Evolutionary conservation across 2,888 invertebrate species (phyloP).

Genomic region (Ryuthela nishihirai): DNA sequence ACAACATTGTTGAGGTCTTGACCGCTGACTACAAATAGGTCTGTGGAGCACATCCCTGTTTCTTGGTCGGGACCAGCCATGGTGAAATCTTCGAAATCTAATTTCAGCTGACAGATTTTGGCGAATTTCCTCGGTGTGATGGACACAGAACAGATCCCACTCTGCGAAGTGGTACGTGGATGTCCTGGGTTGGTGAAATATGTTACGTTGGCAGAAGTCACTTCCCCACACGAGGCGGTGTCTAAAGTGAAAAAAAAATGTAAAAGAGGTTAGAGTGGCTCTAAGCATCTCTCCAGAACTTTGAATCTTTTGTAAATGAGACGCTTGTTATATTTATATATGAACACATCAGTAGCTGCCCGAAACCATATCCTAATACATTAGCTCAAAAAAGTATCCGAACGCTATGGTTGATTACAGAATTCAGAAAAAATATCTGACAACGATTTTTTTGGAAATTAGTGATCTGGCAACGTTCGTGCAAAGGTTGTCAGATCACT

Average conservation of each 20-base stretch:
- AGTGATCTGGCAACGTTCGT: too few species aligned
- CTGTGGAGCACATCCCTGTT: slow-evolving; percentile 31
- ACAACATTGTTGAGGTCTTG: slow-evolving; percentile 39
- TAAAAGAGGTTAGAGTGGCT: not conserved
- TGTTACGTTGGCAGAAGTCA: slow-evolving; percentile 18
- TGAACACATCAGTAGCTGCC: too few species aligned
- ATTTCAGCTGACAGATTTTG: slow-evolving; percentile 39
- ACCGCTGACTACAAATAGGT: slow-evolving; percentile 35
- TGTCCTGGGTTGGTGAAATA: slow-evolving; percentile 36
- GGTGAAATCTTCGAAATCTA: slow-evolving; percentile 41
- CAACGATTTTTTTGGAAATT: too few species aligned
- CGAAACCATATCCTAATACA: too few species aligned
- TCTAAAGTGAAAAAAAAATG: slow-evolving; percentile 9
- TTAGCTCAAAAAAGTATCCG: too few species aligned
- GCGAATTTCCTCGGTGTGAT: slow-evolving; percentile 27
- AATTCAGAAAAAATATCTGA: too few species aligned
- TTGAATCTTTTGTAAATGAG: too few species aligned
- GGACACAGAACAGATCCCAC: slow-evolving; percentile 32
- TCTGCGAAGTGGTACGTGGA: slow-evolving; percentile 15
- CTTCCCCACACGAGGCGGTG: slow-evolving; percentile 16
- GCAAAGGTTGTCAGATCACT: too few species aligned
- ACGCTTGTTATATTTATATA: too few species aligned
- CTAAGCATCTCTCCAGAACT: too few species aligned
- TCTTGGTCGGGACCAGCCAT: slow-evolving; percentile 25
- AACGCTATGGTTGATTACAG: too few species aligned